Percentiles rank a stretch among this genome's conserved stretches.
phyloP scores from a whole-genome alignment of 2,797 vertebrate species.

The Hozukius guyotensis region DNA sequence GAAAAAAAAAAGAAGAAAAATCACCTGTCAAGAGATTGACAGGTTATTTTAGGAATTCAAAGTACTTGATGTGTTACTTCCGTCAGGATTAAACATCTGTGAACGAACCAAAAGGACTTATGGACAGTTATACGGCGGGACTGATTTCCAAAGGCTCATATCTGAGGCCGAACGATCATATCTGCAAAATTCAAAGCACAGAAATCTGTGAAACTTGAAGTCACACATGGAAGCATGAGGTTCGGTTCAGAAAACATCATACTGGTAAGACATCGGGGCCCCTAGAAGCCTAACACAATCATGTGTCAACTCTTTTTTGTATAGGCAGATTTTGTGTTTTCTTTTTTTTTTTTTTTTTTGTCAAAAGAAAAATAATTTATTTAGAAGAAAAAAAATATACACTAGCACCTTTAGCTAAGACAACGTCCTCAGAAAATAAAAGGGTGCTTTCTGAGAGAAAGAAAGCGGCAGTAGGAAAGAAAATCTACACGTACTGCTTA shows the following conservation, averaged over 20 bases:
- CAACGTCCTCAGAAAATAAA: slow-evolving; percentile 56
- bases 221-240: slow-evolving; percentile 58
- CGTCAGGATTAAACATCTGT: slow-evolving; percentile 14
- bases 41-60: slow-evolving; percentile 26
- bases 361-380: slow-evolving; percentile 63
- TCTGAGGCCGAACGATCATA: slow-evolving; percentile 17
- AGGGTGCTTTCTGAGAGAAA: slow-evolving; percentile 60
- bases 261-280: slow-evolving; percentile 61
- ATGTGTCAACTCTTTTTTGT: slow-evolving; percentile 61
- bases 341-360: neutral
- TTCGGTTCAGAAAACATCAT: slow-evolving; percentile 48
- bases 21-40: neutral
- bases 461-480: slow-evolving; percentile 48
- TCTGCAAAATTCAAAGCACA: slow-evolving; percentile 35
- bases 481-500: slow-evolving; percentile 66
- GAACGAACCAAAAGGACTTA: slow-evolving; percentile 6
- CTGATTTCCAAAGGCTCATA: slow-evolving; percentile 15
- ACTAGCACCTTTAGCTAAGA: slow-evolving; percentile 76
- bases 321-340: slow-evolving; percentile 55
- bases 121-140: slow-evolving; percentile 9
- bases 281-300: slow-evolving; percentile 70
- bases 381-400: slow-evolving; percentile 42
- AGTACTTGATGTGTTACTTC: slow-evolving; percentile 25
- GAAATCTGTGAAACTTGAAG: slow-evolving; percentile 47
- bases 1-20: slow-evolving; percentile 20